Base-by-base conservation (phyloP, 2,888 invertebrate species). In the Hyppa rectilinea region DNA sequence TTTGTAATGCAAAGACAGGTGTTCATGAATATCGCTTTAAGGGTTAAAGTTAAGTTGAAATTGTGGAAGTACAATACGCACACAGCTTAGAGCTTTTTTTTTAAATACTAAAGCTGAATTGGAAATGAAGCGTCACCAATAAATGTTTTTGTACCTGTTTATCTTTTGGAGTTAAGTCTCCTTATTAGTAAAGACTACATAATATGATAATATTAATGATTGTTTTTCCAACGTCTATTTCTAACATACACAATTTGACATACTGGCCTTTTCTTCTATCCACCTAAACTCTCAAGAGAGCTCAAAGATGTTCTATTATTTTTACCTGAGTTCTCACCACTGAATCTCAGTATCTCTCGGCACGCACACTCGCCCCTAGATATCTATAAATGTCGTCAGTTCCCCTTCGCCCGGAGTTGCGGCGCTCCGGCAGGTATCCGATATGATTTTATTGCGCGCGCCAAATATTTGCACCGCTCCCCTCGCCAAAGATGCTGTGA, bases 391-490 rank as follows among this genome's bases (percentile, higher is more conserved):
- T 26, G 45, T 65, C 20, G 36, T 59, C 10, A 7, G 17, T n/a
- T 12, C 23, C 23, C 23, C 17, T 34, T 1, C 26, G 23, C 20
- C 29, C n/a, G n/a, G n/a, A n/a, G 9, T 12, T 14, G 34, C 45
- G 40, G 29, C 55, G 17, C 47, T n/a, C 79, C 82, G 80, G 83
- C 91, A 92, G 92, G 92, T 93, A 91, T 88, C 87, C 81, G 88
- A 85, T 88, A 89, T 89, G 91, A 91, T 92, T 92, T 92, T 93
- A 93, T 93, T 92, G 91, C 88, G 82, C 77, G 85, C 83, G 74
- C 75, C 91, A 91, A 93, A 93, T 91, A 92, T 94, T 93, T 91
- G 90, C 87, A 60, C 80, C 82, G 76, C 80, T 85, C 75, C 86
- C 85, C 69, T 74, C 53, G 47, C 38, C 29, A n/a, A 47, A 55